Evolutionary conservation across 2,888 invertebrate species (phyloP), one percentile per base, ranked within the genome.

Genomic region (Epinotia brunnichana): DNA sequence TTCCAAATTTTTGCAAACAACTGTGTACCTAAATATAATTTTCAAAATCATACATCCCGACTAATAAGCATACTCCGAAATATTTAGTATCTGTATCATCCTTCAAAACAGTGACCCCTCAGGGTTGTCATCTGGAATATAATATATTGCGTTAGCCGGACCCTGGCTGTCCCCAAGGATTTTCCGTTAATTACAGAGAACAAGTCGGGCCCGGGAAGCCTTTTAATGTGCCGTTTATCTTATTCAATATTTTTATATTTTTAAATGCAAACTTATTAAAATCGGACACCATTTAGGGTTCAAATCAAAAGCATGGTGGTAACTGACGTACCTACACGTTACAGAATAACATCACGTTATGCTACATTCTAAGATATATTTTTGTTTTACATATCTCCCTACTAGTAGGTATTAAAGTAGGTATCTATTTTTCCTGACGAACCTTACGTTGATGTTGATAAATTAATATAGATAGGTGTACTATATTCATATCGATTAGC

Each of bases 141-240:
- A 91, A 92, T 92, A 91, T 92, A 92, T 92, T 87, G 87, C 87
- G 86, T 86, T 81, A 78, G 84, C 85, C 80, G 89, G 90, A 89
- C 90, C 90, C 87, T 80, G 80, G 81, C 74, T 80, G 81, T 91
- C 92, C 92, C 90, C 82, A 81, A 92, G 94, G 94, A 94, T 88
- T 78, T 83, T 81, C 90, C 89, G 94, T 95, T 95, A 95, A 95
- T 95, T 95, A 95, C 87, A 90, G 94, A 94, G 92, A 93, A 94
- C 94, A 94, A 94, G 94, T 93, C 93, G 81, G 85, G 76, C 76
- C 80, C 80, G 79, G 85, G 83, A 84, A 82, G 85, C 89, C 90
- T 90, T 89, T 85, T 85, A 87, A 85, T 88, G 82, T 87, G 87
- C 81, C 89, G 85, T 85, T 85, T 85, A 84, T 84, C 82, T 82